Percentiles rank a stretch among this genome's conserved stretches.
phyloP scores from a whole-genome alignment of 2,113 vertebrate genomes.

The Percina caprodes region DNA sequence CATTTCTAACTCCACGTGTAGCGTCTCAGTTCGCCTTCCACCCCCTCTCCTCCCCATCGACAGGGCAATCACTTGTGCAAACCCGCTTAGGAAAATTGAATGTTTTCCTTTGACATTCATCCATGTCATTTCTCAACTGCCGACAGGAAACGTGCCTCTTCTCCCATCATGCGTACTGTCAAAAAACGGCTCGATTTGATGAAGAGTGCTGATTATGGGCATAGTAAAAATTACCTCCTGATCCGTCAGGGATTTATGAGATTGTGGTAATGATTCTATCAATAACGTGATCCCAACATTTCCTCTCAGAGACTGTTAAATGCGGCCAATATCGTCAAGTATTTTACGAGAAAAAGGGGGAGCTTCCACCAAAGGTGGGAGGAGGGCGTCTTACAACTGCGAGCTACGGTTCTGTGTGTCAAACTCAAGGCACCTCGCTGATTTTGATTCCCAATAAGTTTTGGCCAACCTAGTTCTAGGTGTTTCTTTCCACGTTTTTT shows the following conservation, averaged over 20 bases:
- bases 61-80: slow-evolving; percentile 67
- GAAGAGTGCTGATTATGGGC: slow-evolving; percentile 55
- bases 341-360: slow-evolving; percentile 15
- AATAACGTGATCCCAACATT: slow-evolving; percentile 50
- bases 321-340: slow-evolving; percentile 5
- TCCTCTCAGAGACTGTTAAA: slow-evolving; percentile 35
- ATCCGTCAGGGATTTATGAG: slow-evolving; percentile 52
- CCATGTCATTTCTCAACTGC: slow-evolving; percentile 55
- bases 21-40: neutral
- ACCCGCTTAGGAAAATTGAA: slow-evolving; percentile 66
- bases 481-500: no score
- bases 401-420: neutral
- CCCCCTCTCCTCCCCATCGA: slow-evolving; percentile 27
- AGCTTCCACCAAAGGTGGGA: neutral
- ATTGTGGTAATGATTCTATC: slow-evolving; percentile 63
- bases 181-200: slow-evolving; percentile 22
- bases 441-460: no score
- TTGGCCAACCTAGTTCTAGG: no score
- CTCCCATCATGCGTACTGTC: slow-evolving; percentile 33
- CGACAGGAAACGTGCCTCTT: slow-evolving; percentile 43
- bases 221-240: slow-evolving; percentile 37
- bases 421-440: no score
- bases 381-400: neutral
- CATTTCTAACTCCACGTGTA: neutral
- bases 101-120: slow-evolving; percentile 72